Evolutionary conservation across 2,113 vertebrate species (phyloP).

Genomic region (Cavia porcellus): DNA sequence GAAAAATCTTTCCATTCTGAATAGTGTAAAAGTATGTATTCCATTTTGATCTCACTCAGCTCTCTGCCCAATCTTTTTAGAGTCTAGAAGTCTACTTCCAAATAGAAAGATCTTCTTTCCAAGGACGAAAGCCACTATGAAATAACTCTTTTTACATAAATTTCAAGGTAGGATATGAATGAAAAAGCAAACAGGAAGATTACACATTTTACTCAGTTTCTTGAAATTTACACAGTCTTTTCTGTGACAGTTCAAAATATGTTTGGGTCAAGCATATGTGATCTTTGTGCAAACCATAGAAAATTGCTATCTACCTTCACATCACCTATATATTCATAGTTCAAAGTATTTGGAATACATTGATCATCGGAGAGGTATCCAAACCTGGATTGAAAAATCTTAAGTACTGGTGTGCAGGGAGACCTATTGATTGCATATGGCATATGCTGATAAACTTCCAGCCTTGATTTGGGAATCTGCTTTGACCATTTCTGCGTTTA

Average conservation of each 20-base stretch:
- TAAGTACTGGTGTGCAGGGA: neutral
- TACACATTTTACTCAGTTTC: neutral
- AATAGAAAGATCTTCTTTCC: neutral
- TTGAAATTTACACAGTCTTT: neutral
- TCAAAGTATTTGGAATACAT: neutral
- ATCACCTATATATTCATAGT: neutral
- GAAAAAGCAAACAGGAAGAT: neutral
- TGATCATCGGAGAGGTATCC: neutral
- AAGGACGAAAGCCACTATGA: neutral
- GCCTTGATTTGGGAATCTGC: neutral
- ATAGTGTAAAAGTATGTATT: neutral
- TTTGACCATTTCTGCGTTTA: neutral
- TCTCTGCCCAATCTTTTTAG: neutral
- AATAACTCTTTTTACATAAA: neutral
- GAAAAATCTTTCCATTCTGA: neutral
- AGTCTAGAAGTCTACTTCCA: neutral
- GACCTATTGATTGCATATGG: neutral
- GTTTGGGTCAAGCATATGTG: neutral
- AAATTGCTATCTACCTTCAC: neutral
- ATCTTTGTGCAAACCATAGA: neutral
- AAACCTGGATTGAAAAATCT: neutral
- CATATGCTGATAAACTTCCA: neutral
- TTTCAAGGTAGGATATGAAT: neutral
- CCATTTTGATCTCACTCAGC: neutral
- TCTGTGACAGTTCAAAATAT: neutral